Base-by-base conservation (phyloP, 2,113 vertebrate genomes). In the Tupaia chinensis region DNA sequence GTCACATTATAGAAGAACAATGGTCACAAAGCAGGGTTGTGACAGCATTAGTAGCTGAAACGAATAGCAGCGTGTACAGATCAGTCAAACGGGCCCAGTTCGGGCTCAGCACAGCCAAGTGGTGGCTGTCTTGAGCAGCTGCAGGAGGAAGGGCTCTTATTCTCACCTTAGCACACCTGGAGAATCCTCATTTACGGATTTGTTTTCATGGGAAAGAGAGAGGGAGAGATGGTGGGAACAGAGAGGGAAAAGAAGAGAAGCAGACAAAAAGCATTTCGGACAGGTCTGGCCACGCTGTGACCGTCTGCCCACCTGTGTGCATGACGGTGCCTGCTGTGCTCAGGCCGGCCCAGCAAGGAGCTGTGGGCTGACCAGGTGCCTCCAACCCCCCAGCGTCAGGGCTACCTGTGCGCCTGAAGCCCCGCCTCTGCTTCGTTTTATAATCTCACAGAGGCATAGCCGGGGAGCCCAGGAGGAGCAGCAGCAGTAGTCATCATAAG, bases 111-210 rank as follows among this genome's bases (percentile, higher is more conserved):
- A 6, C 4, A 32, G 25, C 15, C 22, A 3, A 87, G 29, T 11
- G 1, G 1, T 0, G 13, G 60, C 7, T 5, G 25, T 13, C 5
- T 3, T 2, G 9, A 10, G 74, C 56, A 25, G 32, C 7, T 5
- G 8, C 10, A 5, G 54, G 32, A 44, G 32, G 9, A 32, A 87
- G 27, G 14, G 22, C 23, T 68, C 17, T 58, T 11, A 5, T n/a
- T 20, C 17, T 17, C 13, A 9, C 56, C 14, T 73, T 44, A 22
- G 15, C 9, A 13, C 5, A 15, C 25, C n/a, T 29, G 25, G 19
- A 66, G 13, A 73, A 27, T 0, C 14, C 11, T 73, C 15, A 44
- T 44, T 44, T 44, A 44, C 44, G 44, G 44, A 44, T 44, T 44
- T 44, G 44, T 44, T 44, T 44, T 44, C 44, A 44, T 44, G 44